Evolutionary conservation across 2,888 invertebrate species (phyloP).

Genomic region (Agrotis exclamationis): DNA sequence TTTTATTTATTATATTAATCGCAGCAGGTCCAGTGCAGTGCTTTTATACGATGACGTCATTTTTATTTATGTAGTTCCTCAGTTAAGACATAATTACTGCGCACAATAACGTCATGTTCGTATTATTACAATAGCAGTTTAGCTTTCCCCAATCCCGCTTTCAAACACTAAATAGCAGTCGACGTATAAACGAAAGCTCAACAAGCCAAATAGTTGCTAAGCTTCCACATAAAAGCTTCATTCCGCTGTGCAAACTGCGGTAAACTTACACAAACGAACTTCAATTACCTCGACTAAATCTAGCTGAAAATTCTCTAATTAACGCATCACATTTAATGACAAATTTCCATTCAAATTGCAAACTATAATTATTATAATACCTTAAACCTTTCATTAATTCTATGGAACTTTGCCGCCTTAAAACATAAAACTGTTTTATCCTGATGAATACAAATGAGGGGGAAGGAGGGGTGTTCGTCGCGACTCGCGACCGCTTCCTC

Average conservation of each 20-base stretch:
- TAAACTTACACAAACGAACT: slow-evolving; percentile 20
- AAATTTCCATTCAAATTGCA: slow-evolving; percentile 47
- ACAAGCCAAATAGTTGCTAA: slow-evolving; percentile 7
- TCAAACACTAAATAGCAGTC: neutral
- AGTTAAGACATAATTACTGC: neutral
- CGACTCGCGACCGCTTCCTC: slow-evolving; percentile 54
- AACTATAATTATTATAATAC: slow-evolving; percentile 57
- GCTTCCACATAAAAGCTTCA: slow-evolving; percentile 12
- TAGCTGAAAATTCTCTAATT: slow-evolving; percentile 27
- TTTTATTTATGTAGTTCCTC: neutral
- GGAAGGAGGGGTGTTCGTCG: slow-evolving; percentile 11
- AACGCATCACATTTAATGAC: slow-evolving; percentile 33
- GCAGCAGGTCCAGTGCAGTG: neutral
- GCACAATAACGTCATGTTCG: neutral
- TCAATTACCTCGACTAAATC: slow-evolving; percentile 15
- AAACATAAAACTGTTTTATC: slow-evolving; percentile 60
- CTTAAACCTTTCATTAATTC: slow-evolving; percentile 53
- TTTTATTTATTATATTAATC: neutral
- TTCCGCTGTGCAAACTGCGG: slow-evolving; percentile 5
- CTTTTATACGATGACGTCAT: too few species aligned
- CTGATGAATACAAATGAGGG: slow-evolving; percentile 73
- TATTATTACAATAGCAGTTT: neutral
- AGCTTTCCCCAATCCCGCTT: neutral
- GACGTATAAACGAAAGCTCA: neutral
- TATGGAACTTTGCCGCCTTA: slow-evolving; percentile 52